Conservation (phyloP, 2,113 vertebrate genomes). For the Chloebia gouldiae region DNA sequence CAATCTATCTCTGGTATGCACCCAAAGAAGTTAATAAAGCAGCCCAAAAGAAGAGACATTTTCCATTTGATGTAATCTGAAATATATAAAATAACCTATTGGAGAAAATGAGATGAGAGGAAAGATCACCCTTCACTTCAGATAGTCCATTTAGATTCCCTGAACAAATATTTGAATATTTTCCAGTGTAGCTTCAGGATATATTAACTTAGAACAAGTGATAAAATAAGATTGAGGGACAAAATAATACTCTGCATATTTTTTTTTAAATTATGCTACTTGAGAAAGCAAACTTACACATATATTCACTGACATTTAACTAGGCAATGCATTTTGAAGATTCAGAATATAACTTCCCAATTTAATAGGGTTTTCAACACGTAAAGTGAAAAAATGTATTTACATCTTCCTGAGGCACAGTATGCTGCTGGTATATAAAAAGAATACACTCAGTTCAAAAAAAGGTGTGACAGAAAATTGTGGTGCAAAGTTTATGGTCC, state of each 20-base stretch:
- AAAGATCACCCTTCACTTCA: background rate
- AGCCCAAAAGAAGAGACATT: background rate
- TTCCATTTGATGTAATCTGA: background rate
- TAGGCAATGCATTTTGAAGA: background rate
- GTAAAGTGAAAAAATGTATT: background rate
- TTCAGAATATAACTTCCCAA: background rate
- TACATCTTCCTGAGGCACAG: background rate
- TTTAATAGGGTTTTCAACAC: background rate
- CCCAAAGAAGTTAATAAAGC: background rate
- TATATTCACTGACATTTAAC: background rate
- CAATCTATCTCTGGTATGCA: background rate
- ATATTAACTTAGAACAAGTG: background rate
- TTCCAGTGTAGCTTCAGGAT: background rate
- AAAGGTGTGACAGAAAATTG: background rate
- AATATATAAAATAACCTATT: background rate
- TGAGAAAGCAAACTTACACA: background rate
- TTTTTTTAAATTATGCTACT: background rate
- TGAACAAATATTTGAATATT: constrained; percentile 8
- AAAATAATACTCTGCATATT: background rate
- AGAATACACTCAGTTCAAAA: background rate
- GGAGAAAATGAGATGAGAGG: background rate
- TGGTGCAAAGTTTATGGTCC: background rate
- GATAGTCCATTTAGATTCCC: background rate
- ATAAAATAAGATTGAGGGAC: background rate
- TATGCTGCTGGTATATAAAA: background rate